Evolutionary conservation across 2,797 vertebrate genomes (phyloP).

Genomic region (Oreortyx pictus): DNA sequence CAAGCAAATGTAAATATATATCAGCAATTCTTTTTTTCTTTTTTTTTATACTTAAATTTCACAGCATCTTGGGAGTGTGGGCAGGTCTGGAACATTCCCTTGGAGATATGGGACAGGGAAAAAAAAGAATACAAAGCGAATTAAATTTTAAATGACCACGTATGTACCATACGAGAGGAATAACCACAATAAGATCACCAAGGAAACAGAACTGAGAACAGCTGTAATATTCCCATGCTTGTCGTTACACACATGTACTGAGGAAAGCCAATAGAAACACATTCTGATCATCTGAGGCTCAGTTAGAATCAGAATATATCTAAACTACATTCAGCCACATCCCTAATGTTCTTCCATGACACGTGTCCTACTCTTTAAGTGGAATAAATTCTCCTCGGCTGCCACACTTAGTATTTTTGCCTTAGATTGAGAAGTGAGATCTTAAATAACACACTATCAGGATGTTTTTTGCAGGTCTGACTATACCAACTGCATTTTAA

Average conservation of each 20-base stretch:
- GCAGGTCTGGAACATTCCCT: not conserved
- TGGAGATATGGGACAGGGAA: not conserved
- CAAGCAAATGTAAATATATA: not conserved
- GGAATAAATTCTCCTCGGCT: not conserved
- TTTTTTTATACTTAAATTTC: not conserved
- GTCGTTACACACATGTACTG: not conserved
- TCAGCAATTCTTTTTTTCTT: not conserved
- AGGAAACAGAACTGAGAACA: constrained; percentile 11
- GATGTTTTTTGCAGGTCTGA: constrained; percentile 16
- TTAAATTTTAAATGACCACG: not conserved
- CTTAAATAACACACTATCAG: constrained; percentile 2
- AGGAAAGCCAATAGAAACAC: not conserved
- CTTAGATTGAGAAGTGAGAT: not conserved
- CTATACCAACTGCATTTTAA: not conserved
- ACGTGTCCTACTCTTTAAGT: not conserved
- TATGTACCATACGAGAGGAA: not conserved
- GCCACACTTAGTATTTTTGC: not conserved
- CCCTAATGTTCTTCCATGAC: not conserved
- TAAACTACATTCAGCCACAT: not conserved
- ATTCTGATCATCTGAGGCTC: not conserved
- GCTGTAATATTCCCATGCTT: constrained; percentile 4
- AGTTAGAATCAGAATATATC: not conserved
- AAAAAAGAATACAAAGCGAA: not conserved
- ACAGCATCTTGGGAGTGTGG: not conserved
- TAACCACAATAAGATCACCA: constrained; percentile 10